Base-by-base conservation (phyloP, 1,140 invertebrate genomes). In the Listronotus bonariensis region DNA sequence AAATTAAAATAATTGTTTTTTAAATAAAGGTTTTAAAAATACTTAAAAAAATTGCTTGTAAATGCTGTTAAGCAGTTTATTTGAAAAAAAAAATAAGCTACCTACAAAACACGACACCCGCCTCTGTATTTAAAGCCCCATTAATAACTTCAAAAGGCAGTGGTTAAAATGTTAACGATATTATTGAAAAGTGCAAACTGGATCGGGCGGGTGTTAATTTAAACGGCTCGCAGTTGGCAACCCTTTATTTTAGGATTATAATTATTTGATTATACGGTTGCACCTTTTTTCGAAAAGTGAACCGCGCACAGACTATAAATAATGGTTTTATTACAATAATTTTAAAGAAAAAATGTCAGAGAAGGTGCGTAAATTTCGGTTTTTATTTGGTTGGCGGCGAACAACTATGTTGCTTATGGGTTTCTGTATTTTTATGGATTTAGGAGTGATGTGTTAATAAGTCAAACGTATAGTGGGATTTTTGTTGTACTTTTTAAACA, bases 291-390 rank as follows among this genome's bases (percentile, higher is more conserved):
- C 49, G 12, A 34, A 38, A 52, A 52, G 17, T 14, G 12, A 14
- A 52, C n/a, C 8, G 31, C 31, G 31, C 12, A 26, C 18, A 26
- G 17, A 12, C 26, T 32, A 52, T 52, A 52, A 52, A 52, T 52
- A 52, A 52, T 10, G 8, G n/a, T 12, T 49, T 52, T 52, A 52
- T 52, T 52, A 52, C 49, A 14, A 52, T 34, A 52, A 52, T 52
- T 52, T 52, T 52, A 32, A 36, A 36, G 45, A 26, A 26, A n/a
- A 26, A 26, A 20, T 20, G 45, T 48, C 45, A 48, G 45, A 48
- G 15, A 48, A 26, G 45, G 45, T 48, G 45, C 45, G 45, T 48
- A 48, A 48, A 48, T 48, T 48, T 48, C 26, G 10, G 12, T 12
- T 20, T 48, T 48, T 26, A 26, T 26, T 26, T 26, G 20, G 45